Conservation (phyloP, 2,888 invertebrate species). For the Plagodis pulveraria region DNA sequence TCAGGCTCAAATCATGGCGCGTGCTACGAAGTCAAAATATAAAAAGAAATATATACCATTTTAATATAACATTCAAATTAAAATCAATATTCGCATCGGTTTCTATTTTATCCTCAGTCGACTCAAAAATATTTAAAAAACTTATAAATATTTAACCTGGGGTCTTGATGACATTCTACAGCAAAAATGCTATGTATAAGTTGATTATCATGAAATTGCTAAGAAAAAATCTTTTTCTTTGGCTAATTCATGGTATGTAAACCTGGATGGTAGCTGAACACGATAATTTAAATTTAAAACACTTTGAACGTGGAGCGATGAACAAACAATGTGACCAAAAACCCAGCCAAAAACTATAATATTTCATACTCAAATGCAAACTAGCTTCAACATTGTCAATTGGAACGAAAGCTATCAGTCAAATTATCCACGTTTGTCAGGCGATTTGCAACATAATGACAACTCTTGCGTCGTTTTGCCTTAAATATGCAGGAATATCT, state of each 20-base stretch:
- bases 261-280: conserved; percentile 3
- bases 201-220: conserved; percentile 11
- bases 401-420: conserved; percentile 74
- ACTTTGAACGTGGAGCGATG: conserved; percentile 41
- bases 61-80: too few species aligned
- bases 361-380: conserved; percentile 27
- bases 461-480: conserved; percentile 31
- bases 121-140: neutral
- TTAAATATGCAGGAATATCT: neutral
- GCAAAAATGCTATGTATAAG: neutral
- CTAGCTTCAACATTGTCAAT: conserved; percentile 55
- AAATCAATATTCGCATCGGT: too few species aligned
- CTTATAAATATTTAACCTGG: neutral
- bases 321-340: conserved; percentile 47
- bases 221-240: conserved; percentile 13
- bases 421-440: conserved; percentile 75
- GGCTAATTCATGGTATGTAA: conserved; percentile 16
- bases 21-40: too few species aligned
- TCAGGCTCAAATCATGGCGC: too few species aligned
- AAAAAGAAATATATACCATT: too few species aligned
- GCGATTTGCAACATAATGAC: conserved; percentile 69
- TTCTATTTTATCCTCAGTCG: too few species aligned
- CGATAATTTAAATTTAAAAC: conserved; percentile 9
- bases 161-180: too few species aligned
- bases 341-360: conserved; percentile 12